These are phyloP conservation scores for Eptesicus fuscus DNA, from an alignment of 2,113 vertebrate species.

Conservation along the genomic window DNA sequence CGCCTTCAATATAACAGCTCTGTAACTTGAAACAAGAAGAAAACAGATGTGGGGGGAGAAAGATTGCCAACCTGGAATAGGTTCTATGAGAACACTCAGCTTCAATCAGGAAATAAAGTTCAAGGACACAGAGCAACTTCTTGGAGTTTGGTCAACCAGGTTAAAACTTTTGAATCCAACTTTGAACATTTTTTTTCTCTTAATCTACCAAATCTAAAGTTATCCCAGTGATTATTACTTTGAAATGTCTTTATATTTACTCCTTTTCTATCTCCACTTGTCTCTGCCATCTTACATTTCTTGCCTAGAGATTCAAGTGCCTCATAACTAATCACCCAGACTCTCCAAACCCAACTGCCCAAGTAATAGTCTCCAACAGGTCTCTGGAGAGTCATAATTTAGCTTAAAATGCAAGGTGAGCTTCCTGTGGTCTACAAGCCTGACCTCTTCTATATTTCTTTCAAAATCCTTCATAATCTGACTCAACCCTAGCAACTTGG, in stretches of 20 bases:
- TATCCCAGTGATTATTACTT: not conserved
- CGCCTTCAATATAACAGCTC: conserved; percentile 41
- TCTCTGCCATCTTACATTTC: not conserved
- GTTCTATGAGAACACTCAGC: not conserved
- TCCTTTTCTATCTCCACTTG: not conserved
- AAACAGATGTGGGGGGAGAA: not conserved
- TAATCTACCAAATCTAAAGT: not conserved
- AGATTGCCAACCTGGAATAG: not conserved
- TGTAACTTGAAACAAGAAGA: conserved; percentile 55
- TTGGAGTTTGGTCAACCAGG: not conserved
- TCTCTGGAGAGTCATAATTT: not conserved
- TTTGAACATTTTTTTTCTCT: conserved; percentile 40
- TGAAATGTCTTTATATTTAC: not conserved
- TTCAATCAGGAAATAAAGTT: not conserved
- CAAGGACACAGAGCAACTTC: not conserved
- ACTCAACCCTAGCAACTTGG: not conserved
- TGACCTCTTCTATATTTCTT: not conserved
- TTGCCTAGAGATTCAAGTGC: not conserved
- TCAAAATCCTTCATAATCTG: conserved; percentile 3
- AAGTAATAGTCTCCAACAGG: not conserved
- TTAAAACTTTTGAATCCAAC: not conserved
- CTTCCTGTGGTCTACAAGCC: not conserved
- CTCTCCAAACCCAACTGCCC: not conserved
- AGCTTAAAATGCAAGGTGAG: not conserved
- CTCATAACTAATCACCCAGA: not conserved